Base-by-base conservation (phyloP, 1,140 invertebrate species). In the Drosophila truncata region DNA sequence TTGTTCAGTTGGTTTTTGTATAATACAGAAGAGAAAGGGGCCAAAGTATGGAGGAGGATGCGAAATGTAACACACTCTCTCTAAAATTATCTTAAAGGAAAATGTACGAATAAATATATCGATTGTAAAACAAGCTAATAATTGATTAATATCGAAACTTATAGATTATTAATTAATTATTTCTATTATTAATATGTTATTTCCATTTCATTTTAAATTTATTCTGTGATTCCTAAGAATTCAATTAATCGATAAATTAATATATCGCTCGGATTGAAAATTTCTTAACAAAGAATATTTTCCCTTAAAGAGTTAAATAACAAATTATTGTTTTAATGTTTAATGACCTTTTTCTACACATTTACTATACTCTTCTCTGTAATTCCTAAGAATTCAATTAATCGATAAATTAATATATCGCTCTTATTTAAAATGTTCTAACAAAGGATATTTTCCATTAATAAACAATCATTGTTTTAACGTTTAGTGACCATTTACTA, bases 21-120 rank as follows among this genome's bases (percentile, higher is more conserved):
- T 8, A 27, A 44, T 7, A 31, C 5, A 8, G 31, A 65, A 61
- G 14, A 61, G 18, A 61, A 64, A 31, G 23, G 55, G 16, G 4
- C 16, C 11, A 31, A 31, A 33, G 27, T 42, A 35, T 23, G 20
- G 8, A 3, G 5, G 9, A 33, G 7, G 10, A 55, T 64, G 62
- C 35, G 23, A 66, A 31, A 47, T 25, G 18, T 31, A 31, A 25
- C 27, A 25, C 37, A 42, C 54, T 61, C 27, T 31, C 55, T 41
- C 35, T 29, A 0, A 6, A 18, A 13, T 2, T 25, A 25, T 10
- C 6, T 27, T 1, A 1, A 27, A 1, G 14, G 3, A 47, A 5
- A 47, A 25, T 27, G 1, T 16, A 14, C 13, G 13, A 5, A 37
- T 14, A 37, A 1, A 37, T 37, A 37, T 16, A 37, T 37, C 33